Percentiles rank a stretch among this genome's conserved stretches.
These are phyloP conservation scores for Gallinago solitaria DNA, from an alignment of 2,797 vertebrate genomes.

Conservation along the genomic window DNA sequence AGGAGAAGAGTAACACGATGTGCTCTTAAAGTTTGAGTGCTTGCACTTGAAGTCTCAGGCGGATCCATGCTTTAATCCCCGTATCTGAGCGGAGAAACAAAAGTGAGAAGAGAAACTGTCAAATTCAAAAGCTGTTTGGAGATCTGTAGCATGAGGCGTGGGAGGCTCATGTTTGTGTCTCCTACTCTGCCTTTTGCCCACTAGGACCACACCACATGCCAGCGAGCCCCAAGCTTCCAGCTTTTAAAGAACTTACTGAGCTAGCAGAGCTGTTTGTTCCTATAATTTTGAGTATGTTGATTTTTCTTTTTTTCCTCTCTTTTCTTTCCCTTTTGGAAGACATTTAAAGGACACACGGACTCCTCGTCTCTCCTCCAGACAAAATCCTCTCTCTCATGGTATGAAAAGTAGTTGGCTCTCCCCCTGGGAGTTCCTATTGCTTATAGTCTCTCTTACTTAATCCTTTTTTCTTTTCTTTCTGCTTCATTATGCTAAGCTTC, in stretches of 20 bases:
- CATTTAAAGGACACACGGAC: neutral
- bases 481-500: constrained; percentile 44
- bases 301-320: neutral
- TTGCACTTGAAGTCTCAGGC: neutral
- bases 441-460: neutral
- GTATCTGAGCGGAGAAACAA: neutral
- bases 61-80: neutral
- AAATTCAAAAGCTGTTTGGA: neutral
- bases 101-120: neutral
- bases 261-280: neutral
- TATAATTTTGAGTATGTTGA: neutral
- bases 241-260: neutral
- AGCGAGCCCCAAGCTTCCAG: neutral
- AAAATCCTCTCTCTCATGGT: neutral
- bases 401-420: neutral
- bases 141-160: neutral
- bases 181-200: neutral
- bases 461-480: constrained; percentile 26
- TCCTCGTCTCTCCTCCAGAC: neutral
- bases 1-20: neutral
- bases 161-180: neutral
- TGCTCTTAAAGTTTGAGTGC: neutral
- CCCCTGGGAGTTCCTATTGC: neutral
- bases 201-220: neutral
- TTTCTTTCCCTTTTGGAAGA: neutral